phyloP scores from a whole-genome alignment of 2,113 vertebrate genomes.

The Varanus komodoensis region DNA sequence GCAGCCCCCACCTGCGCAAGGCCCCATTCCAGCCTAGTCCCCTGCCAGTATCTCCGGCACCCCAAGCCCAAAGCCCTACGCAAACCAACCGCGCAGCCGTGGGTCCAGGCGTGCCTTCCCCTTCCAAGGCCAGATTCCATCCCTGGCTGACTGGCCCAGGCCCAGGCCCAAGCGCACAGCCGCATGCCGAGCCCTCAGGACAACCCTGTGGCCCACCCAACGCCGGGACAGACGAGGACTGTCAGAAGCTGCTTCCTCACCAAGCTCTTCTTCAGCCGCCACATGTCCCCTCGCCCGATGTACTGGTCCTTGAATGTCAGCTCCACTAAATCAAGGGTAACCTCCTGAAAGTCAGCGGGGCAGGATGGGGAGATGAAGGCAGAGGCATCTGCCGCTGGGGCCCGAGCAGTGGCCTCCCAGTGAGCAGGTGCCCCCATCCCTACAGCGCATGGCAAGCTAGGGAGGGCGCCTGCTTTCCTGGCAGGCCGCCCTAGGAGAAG shows the following conservation, averaged over 20 bases:
- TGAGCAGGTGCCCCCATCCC: too few species aligned
- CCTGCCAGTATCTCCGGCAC: not conserved
- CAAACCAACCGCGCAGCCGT: not conserved
- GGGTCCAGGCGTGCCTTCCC: not conserved
- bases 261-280: constrained; percentile 97
- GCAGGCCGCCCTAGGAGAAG: not conserved
- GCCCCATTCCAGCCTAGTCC: not conserved
- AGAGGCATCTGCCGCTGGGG: too few species aligned
- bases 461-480: not conserved
- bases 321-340: constrained; percentile 95
- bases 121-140: not conserved
- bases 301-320: constrained; percentile 99
- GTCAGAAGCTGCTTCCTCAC: constrained; percentile 73
- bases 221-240: too few species aligned
- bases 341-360: constrained; percentile 80
- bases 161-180: not conserved
- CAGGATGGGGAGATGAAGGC: too few species aligned
- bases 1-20: not conserved
- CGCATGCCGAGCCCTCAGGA: not conserved
- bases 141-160: not conserved
- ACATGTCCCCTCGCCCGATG: constrained; percentile 98
- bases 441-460: rapidly evolving
- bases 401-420: too few species aligned
- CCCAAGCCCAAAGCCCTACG: not conserved
- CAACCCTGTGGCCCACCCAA: too few species aligned